Base-by-base conservation (phyloP, 92 coral and sea anemone genomes). In the Virgularia gustaviana region DNA sequence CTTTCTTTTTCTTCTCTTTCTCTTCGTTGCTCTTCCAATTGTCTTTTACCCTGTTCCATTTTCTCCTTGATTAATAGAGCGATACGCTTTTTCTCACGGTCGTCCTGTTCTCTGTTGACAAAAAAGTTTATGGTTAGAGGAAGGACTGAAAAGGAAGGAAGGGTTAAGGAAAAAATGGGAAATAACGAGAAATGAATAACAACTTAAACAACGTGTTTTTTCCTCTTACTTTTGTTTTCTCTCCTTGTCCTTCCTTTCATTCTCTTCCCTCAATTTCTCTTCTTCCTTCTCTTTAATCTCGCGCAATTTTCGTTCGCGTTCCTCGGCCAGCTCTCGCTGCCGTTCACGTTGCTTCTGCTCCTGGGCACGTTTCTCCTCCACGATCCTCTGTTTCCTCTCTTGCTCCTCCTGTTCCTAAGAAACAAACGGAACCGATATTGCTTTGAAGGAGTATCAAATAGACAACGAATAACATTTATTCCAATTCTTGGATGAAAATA, bases 51-150 rank as follows among this genome's bases (percentile, higher is more conserved):
- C 41, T 81, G 86, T 52, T 89, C 88, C 61, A 79, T 87, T 64
- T 89, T 89, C 66, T 89, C 96, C 28, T 85, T 84, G 58, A 92
- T 80, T 49, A 92, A 83, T 47, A 87, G 89, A 19, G 90, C 90
- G 49, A 92, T 74, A 59, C 96, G 79, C 30, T 90, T 85, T 6
- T 80, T 82, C 65, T 91, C 97, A 45, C 65, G 71, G 27, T 89
- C 91, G 52, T 88, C 96, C 41, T 75, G 85, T 63, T 88, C 97
- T 37, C 85, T 84, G 38, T 81, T 78, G 27, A 66, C 53, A 59
- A 16, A 47, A 47, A 19, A 47, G 20, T 16, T 16, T 16, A 7
- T 7, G 16, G 47, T 39, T 39, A 39, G 16, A 39, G 16, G 9
- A 36, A 20, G 12, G 12, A 2, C 25, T 25, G 31, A 55, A 20